Evolutionary conservation across 2,797 vertebrate genomes (phyloP).

Genomic region (Heterohyrax brucei): DNA sequence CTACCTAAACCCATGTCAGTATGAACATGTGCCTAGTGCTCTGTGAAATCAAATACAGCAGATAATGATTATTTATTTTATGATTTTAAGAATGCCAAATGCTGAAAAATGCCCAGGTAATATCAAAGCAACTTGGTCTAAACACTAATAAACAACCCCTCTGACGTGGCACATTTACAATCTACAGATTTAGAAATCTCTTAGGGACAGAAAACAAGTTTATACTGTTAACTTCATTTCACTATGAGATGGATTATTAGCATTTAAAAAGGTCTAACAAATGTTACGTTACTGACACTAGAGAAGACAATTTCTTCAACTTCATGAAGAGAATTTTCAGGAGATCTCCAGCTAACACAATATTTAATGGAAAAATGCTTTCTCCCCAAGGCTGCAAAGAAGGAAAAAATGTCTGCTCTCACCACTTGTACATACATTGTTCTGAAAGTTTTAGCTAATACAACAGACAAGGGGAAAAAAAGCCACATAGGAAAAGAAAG

Average conservation of each 20-base stretch:
- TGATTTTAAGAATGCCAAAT: conserved; percentile 44
- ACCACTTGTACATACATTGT: too few relatives aligned
- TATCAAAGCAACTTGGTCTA: background rate
- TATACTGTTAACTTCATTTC: conserved; percentile 9
- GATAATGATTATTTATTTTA: conserved; percentile 49
- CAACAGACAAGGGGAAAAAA: background rate
- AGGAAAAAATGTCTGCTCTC: background rate
- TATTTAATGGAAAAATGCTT: conserved; percentile 16
- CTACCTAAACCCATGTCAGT: conserved; percentile 9
- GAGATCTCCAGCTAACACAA: background rate
- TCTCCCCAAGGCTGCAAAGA: background rate
- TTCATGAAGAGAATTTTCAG: background rate
- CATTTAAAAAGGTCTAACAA: conserved; percentile 43
- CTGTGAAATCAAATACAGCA: conserved; percentile 39
- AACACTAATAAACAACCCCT: background rate
- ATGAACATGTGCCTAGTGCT: conserved; percentile 13
- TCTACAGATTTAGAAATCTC: conserved; percentile 15
- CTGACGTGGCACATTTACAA: background rate
- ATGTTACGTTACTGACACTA: background rate
- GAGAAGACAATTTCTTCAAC: conserved; percentile 3
- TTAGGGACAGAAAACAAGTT: conserved; percentile 20
- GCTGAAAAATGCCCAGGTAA: background rate
- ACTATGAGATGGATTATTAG: conserved; percentile 30
- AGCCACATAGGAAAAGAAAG: background rate
- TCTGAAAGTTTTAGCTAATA: too few relatives aligned